Conservation (phyloP, 2,113 vertebrate species). For the Scytalopus superciliaris region DNA sequence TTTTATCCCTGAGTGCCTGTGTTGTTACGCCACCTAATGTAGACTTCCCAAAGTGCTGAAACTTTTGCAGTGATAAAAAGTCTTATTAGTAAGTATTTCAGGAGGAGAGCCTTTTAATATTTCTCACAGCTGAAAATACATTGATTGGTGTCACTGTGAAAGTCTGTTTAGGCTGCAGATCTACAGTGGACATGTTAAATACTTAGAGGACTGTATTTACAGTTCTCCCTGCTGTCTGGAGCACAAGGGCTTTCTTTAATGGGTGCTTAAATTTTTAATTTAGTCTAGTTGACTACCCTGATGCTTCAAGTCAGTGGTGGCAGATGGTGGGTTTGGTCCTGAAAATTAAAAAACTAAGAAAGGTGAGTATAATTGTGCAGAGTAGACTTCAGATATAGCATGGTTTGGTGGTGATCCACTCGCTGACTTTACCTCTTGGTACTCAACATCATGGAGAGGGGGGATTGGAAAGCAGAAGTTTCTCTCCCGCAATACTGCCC, state of each 20-base stretch:
- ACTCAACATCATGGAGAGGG: rapidly evolving
- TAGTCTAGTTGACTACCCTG: not conserved
- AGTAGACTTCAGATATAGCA: rapidly evolving
- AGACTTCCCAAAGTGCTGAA: not conserved
- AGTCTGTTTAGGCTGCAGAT: not conserved
- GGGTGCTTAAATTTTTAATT: not conserved
- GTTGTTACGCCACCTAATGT: not conserved
- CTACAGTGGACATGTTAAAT: rapidly evolving
- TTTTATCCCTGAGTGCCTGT: not conserved
- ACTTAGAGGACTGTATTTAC: not conserved
- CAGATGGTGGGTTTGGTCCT: not conserved
- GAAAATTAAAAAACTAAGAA: not conserved
- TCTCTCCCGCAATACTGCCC: rapidly evolving
- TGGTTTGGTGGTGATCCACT: not conserved
- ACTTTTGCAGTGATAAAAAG: not conserved
- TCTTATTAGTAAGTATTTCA: not conserved
- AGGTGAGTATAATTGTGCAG: not conserved
- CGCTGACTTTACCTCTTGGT: not conserved
- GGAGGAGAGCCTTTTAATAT: not conserved
- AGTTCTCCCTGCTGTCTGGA: too few species aligned
- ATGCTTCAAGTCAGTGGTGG: not conserved
- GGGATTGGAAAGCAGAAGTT: not conserved
- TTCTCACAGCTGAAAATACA: not conserved
- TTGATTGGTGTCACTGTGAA: not conserved
- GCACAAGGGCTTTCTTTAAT: not conserved